Conservation (phyloP, 2,888 invertebrate genomes). For the Agriopis aurantiaria region DNA sequence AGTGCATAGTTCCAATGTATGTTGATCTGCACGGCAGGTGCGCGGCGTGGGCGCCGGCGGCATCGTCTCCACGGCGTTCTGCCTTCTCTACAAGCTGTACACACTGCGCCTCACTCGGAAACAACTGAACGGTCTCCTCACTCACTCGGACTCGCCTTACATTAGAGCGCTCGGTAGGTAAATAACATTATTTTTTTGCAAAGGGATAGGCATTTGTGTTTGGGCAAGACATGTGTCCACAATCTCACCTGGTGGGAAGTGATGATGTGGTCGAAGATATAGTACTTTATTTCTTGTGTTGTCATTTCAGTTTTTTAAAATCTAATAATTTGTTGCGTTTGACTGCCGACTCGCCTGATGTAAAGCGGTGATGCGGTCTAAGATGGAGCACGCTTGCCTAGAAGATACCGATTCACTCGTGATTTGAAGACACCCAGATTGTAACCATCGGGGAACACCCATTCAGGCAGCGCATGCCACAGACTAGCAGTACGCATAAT, state of each 20-base stretch:
- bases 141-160: slow-evolving; percentile 98
- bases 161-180: slow-evolving; percentile 96
- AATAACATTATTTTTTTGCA: slow-evolving; percentile 28
- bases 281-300: no score
- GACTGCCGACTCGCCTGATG: no score
- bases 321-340: no score
- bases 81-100: slow-evolving; percentile 99
- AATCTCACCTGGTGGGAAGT: background rate
- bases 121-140: slow-evolving; percentile 97
- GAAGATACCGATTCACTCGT: no score
- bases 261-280: background rate
- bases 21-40: slow-evolving; percentile 86
- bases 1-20: background rate
- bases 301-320: no score
- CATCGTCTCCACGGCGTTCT: slow-evolving; percentile 99
- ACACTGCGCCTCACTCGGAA: slow-evolving; percentile 98
- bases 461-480: no score
- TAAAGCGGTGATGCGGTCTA: no score
- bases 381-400: no score
- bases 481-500: no score
- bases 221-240: background rate
- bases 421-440: no score
- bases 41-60: slow-evolving; percentile 99
- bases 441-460: no score
- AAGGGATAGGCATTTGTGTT: background rate